Conservation (phyloP, 2,113 vertebrate genomes). For the Cavia porcellus region DNA sequence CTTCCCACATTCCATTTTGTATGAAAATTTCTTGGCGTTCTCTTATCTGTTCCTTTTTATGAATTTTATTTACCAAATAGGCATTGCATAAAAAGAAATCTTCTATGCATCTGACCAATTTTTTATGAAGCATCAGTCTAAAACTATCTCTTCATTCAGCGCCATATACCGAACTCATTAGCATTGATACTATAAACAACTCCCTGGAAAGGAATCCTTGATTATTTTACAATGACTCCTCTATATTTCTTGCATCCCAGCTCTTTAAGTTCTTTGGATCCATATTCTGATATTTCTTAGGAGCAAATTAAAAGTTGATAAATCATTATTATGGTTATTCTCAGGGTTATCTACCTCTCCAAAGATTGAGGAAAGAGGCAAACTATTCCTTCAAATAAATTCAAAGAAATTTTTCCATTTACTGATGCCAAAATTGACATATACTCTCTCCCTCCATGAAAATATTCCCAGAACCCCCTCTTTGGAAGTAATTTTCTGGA, state of each 20-base stretch:
- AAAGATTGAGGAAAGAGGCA: background rate
- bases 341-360: background rate
- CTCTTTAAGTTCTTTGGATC: background rate
- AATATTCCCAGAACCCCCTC: background rate
- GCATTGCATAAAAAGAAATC: background rate
- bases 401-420: background rate
- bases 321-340: background rate
- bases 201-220: background rate
- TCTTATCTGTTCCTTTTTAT: background rate
- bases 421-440: background rate
- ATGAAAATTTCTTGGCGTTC: background rate
- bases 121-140: background rate
- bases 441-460: background rate
- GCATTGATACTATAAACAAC: background rate
- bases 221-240: background rate
- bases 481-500: background rate
- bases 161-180: background rate
- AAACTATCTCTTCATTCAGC: background rate
- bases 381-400: background rate
- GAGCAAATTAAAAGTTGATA: background rate
- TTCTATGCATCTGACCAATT: fast-evolving
- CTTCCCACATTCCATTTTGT: background rate
- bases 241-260: background rate
- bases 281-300: background rate
- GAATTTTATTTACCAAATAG: background rate